These are phyloP conservation scores for Vulpes ferrilata DNA, from an alignment of 2,113 vertebrate species.

Conservation along the genomic window DNA sequence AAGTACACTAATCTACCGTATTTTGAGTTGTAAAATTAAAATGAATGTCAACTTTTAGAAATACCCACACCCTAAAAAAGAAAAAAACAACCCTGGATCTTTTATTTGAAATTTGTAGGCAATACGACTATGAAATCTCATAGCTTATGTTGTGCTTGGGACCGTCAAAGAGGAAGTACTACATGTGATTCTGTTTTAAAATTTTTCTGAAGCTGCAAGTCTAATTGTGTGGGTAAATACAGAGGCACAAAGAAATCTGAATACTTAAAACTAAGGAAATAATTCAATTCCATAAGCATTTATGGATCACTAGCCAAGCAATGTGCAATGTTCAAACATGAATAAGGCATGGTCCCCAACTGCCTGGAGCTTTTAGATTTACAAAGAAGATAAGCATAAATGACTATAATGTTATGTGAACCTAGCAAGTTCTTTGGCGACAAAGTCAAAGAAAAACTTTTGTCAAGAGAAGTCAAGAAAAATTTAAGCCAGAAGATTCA, in stretches of 20 bases:
- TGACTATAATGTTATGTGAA: neutral
- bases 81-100: neutral
- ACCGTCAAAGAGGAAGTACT: neutral
- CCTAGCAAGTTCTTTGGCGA: constrained; percentile 65
- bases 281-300: constrained; percentile 45
- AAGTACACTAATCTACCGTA: neutral
- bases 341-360: constrained; percentile 14
- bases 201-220: neutral
- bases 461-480: constrained; percentile 62
- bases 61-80: neutral
- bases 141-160: neutral
- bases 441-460: constrained; percentile 54
- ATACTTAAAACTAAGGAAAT: constrained; percentile 55
- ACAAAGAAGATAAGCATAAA: constrained; percentile 62
- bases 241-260: constrained; percentile 15
- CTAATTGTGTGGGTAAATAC: neutral
- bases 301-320: constrained; percentile 46
- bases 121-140: neutral
- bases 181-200: neutral
- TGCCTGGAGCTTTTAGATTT: constrained; percentile 66
- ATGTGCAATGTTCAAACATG: constrained; percentile 32
- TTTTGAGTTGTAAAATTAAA: constrained; percentile 59
- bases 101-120: constrained; percentile 36
- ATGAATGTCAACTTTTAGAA: constrained; percentile 43
- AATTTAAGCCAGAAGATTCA: constrained; percentile 22